Conservation (phyloP, 2,113 vertebrate species). For the Mustela nigripes region DNA sequence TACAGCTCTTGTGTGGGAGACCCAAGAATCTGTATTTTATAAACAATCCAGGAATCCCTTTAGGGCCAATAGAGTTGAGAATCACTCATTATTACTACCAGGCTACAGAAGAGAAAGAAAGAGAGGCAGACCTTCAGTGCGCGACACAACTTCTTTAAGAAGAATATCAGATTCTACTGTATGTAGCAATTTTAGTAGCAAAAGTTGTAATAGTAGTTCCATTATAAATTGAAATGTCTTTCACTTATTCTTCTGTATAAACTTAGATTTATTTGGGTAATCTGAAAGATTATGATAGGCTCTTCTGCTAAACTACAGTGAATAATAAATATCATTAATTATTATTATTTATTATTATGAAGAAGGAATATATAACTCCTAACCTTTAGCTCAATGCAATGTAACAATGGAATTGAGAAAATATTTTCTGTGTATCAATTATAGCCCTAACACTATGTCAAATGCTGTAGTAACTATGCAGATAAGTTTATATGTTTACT, state of each 20-base stretch:
- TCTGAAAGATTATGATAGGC: not conserved
- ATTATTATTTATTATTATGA: not conserved
- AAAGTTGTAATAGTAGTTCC: not conserved
- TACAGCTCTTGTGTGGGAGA: not conserved
- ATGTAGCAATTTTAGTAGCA: not conserved
- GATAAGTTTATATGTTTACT: not conserved
- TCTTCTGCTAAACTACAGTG: not conserved
- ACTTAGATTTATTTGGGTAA: not conserved
- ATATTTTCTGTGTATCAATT: not conserved
- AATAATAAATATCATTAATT: not conserved
- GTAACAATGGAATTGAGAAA: not conserved
- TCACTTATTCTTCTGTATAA: not conserved
- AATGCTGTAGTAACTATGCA: not conserved
- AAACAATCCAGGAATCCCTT: not conserved
- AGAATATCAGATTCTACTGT: not conserved
- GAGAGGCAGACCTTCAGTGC: not conserved
- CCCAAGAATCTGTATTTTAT: not conserved
- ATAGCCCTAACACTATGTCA: not conserved
- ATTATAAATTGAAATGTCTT: constrained; percentile 16
- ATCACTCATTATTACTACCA: not conserved
- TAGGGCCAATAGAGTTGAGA: not conserved
- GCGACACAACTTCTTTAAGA: not conserved
- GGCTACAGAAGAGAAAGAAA: not conserved
- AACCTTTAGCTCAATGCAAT: not conserved
- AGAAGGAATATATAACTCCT: not conserved